Evolutionary conservation across 2,888 invertebrate species (phyloP).

Genomic region (Ischnura elegans): DNA sequence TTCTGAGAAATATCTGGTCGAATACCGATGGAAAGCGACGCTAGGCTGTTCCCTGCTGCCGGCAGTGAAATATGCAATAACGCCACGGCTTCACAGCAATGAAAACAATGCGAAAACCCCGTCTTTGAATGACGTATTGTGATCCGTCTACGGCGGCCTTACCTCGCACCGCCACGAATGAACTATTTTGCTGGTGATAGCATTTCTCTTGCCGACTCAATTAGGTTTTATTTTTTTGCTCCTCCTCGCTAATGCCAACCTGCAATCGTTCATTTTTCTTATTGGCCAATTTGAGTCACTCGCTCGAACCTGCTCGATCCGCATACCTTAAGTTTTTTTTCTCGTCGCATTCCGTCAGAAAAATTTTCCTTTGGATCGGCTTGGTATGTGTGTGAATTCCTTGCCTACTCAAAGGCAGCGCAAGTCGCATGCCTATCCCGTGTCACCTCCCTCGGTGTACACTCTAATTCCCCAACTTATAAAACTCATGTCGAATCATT

Average conservation of each 20-base stretch:
- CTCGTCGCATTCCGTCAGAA: background rate
- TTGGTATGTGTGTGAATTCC: background rate
- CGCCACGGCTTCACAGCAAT: background rate
- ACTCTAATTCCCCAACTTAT: no score
- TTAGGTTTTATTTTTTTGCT: background rate
- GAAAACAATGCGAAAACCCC: background rate
- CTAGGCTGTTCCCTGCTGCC: background rate
- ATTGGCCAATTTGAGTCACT: slow-evolving; percentile 28
- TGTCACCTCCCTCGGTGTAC: background rate
- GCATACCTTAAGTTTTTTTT: background rate
- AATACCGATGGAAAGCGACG: no score
- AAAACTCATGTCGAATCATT: no score
- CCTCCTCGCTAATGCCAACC: background rate
- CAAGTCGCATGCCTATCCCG: background rate
- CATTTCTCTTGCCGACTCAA: background rate
- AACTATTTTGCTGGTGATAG: background rate
- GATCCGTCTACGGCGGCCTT: background rate
- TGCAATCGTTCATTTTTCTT: background rate
- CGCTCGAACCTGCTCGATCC: background rate
- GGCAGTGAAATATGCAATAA: background rate
- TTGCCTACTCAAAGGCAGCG: background rate
- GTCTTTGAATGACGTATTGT: background rate
- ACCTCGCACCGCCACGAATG: background rate
- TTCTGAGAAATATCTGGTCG: background rate
- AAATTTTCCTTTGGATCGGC: background rate